Conservation (phyloP, 2,797 vertebrate genomes). For the Sphenopsis melanotis region DNA sequence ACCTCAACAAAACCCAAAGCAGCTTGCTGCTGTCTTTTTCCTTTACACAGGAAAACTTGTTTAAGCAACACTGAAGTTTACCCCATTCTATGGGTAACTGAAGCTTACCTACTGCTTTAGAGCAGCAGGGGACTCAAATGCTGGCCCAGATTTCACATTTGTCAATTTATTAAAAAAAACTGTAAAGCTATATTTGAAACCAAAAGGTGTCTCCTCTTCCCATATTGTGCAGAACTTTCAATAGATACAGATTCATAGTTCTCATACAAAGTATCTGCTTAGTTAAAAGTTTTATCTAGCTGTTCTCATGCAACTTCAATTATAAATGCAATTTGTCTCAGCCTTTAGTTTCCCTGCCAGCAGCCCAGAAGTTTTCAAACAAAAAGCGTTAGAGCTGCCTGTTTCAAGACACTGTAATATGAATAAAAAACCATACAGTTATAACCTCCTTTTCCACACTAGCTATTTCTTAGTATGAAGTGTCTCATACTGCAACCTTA, state of each 20-base stretch:
- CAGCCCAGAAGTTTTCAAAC: neutral
- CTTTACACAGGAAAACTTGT: neutral
- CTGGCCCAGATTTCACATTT: neutral
- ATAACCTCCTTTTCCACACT: neutral
- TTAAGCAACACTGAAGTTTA: neutral
- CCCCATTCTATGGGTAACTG: neutral
- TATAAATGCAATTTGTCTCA: neutral
- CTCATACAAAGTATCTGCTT: neutral
- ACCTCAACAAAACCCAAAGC: conserved; percentile 36
- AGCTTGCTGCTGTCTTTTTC: conserved; percentile 35
- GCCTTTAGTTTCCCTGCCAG: neutral
- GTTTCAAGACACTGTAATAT: neutral
- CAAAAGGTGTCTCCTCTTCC: neutral
- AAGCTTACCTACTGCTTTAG: neutral
- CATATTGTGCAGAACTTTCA: neutral
- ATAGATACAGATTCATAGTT: neutral
- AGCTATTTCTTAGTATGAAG: neutral
- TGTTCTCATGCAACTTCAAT: neutral
- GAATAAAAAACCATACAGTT: neutral
- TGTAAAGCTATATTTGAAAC: neutral
- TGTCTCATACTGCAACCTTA: neutral
- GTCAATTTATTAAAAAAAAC: neutral
- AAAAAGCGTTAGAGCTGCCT: neutral
- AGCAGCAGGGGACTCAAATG: neutral
- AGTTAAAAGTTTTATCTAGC: neutral